Percentiles rank a stretch among this genome's conserved stretches.
These are phyloP conservation scores for Notechis scutatus DNA, from an alignment of 2,113 vertebrate genomes.

Conservation along the genomic window DNA sequence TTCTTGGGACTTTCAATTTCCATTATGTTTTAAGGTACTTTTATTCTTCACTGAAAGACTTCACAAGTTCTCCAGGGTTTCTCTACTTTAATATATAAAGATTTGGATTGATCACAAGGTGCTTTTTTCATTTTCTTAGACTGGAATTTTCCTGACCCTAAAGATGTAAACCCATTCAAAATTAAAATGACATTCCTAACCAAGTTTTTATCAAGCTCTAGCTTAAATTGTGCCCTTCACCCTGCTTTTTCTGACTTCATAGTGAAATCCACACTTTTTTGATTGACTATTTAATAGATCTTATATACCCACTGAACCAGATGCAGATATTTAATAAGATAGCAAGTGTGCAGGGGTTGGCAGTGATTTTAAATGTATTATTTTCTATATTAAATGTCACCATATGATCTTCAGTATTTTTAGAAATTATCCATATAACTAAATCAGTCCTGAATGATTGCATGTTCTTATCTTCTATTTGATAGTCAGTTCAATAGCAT, in stretches of 20 bases:
- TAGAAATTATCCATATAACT: not conserved
- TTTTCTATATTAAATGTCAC: not conserved
- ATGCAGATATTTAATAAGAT: not conserved
- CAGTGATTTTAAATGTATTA: not conserved
- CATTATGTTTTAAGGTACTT: not conserved
- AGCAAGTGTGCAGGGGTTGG: not conserved
- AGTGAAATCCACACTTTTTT: not conserved
- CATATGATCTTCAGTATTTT: not conserved
- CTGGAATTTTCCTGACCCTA: not conserved
- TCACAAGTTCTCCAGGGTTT: not conserved
- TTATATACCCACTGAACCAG: not conserved
- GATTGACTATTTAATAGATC: not conserved
- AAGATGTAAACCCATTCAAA: not conserved
- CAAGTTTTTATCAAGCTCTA: not conserved
- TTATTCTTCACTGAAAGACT: not conserved
- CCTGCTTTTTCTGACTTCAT: not conserved
- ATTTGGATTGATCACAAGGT: not conserved
- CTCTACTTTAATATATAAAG: not conserved
- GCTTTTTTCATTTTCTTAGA: not conserved
- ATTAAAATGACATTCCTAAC: not conserved
- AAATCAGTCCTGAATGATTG: not conserved
- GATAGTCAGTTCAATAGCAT: not conserved
- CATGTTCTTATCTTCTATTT: not conserved
- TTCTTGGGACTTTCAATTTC: not conserved
- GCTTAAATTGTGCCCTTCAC: not conserved